Conservation (phyloP, 2,113 vertebrate species). For the Protobothrops mucrosquamatus region DNA sequence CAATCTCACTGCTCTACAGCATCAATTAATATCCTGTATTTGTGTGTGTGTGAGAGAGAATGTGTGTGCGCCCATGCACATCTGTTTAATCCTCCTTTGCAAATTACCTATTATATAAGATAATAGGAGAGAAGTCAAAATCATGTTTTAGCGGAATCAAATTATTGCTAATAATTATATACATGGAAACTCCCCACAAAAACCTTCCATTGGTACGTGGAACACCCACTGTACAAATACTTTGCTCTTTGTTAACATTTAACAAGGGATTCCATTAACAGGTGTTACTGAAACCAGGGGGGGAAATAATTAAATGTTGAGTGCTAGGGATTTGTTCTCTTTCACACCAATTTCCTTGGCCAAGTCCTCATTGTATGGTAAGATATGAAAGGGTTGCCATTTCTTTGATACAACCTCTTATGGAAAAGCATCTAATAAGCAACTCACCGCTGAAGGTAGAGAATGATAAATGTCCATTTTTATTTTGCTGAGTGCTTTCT, state of each 20-base stretch:
- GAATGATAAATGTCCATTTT: background rate
- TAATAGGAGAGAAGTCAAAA: slow-evolving; percentile 21
- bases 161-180: slow-evolving; percentile 17
- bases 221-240: background rate
- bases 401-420: background rate
- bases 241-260: background rate
- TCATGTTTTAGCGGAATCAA: background rate
- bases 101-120: slow-evolving; percentile 30
- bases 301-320: background rate
- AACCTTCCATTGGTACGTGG: background rate
- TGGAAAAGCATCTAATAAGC: background rate
- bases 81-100: slow-evolving; percentile 34
- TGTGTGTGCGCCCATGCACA: background rate
- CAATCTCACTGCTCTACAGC: background rate
- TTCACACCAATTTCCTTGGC: background rate
- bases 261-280: background rate
- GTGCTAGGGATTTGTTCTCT: background rate
- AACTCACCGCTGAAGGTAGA: background rate
- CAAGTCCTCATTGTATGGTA: too few species aligned
- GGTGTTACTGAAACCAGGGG: background rate
- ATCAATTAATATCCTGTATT: background rate
- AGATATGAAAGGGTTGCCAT: background rate
- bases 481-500: background rate
- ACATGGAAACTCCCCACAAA: slow-evolving; percentile 17
- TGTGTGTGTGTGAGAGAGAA: background rate